A percentile compares a stretch with the other conserved stretches of the same genome.
These are phyloP conservation scores for Pegoplata infirma DNA, from an alignment of 2,888 invertebrate species.

Conservation along the genomic window DNA sequence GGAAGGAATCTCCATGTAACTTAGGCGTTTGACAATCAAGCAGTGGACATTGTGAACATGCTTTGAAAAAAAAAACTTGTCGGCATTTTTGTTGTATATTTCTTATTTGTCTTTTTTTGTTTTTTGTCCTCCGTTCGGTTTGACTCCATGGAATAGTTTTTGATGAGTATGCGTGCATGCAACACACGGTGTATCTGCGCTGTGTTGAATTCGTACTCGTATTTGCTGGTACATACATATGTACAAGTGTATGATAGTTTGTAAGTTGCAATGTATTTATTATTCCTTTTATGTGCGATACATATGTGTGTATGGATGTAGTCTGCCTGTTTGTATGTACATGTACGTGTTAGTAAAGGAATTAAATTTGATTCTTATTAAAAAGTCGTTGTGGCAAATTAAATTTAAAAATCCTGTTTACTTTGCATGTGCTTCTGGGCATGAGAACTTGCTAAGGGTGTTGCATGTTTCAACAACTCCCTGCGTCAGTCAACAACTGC, in stretches of 20 bases:
- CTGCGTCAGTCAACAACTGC: conserved; percentile 45
- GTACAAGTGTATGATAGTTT: neutral
- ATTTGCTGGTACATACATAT: neutral
- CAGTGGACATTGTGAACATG: conserved; percentile 36
- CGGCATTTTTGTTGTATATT: conserved; percentile 50
- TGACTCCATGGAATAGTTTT: conserved; percentile 35
- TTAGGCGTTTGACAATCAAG: conserved; percentile 40
- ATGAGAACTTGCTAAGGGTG: conserved; percentile 57
- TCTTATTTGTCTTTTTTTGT: conserved; percentile 26
- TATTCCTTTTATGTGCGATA: conserved; percentile 9
- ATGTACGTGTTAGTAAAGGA: conserved; percentile 22
- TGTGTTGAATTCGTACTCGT: conserved; percentile 8
- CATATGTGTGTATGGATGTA: neutral
- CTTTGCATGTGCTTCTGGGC: conserved; percentile 61
- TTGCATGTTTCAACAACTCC: conserved; percentile 60
- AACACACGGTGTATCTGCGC: conserved; percentile 22
- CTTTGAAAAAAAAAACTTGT: conserved; percentile 39
- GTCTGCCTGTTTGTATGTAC: neutral
- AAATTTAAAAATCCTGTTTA: conserved; percentile 62
- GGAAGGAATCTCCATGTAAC: conserved; percentile 34
- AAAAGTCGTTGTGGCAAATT: conserved; percentile 64
- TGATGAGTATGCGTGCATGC: conserved; percentile 55
- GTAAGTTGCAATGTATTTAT: neutral
- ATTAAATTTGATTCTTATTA: conserved; percentile 62
- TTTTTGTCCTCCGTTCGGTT: conserved; percentile 5